These are phyloP conservation scores for Blastomussa wellsi DNA, from an alignment of 92 coral and sea anemone genomes.

Conservation along the genomic window DNA sequence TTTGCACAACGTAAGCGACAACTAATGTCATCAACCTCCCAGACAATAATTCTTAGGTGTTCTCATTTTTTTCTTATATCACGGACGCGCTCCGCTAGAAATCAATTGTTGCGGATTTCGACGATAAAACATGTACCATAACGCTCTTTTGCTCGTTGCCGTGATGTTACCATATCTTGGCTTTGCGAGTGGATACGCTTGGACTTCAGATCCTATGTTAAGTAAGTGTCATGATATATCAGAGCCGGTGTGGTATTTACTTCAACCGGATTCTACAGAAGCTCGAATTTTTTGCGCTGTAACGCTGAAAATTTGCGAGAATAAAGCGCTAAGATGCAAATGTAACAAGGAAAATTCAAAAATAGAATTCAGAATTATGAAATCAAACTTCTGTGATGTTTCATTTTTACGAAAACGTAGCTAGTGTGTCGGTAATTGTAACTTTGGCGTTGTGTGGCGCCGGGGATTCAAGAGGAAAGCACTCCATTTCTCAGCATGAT, in stretches of 20 bases:
- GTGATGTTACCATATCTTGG: background rate
- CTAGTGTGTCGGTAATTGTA: background rate
- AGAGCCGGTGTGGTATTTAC: background rate
- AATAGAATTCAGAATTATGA: background rate
- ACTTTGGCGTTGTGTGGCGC: background rate
- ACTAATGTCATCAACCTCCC: constrained; percentile 21
- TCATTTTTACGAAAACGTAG: background rate
- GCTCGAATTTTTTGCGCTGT: background rate
- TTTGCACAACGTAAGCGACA: constrained; percentile 15
- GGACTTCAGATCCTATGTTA: background rate
- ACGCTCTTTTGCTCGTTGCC: background rate
- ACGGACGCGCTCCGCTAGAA: background rate
- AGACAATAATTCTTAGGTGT: constrained; percentile 1
- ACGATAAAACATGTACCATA: constrained; percentile 2
- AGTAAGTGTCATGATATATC: constrained; percentile 5
- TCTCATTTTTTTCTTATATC: background rate
- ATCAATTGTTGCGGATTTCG: background rate
- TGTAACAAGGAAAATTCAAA: no score
- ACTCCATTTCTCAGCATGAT: constrained; percentile 19
- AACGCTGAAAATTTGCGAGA: background rate
- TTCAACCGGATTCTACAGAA: background rate
- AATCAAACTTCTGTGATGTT: background rate
- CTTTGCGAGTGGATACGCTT: background rate
- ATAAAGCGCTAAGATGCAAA: no score
- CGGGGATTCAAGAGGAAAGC: background rate